phyloP scores from a whole-genome alignment of 2,113 vertebrate genomes.

The Ceyx cyanopectus region DNA sequence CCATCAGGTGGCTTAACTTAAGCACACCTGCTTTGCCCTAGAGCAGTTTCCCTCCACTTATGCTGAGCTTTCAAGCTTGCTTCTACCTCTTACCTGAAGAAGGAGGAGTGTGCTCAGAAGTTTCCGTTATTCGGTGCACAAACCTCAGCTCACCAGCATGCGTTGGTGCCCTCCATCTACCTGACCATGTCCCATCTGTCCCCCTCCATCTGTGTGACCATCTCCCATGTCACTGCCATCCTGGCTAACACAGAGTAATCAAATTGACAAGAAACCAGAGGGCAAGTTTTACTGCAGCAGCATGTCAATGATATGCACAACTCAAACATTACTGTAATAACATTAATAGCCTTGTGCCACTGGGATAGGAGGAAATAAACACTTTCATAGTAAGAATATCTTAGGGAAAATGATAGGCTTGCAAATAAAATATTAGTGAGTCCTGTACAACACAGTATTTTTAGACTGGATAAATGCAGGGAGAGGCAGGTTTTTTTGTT shows the following conservation, averaged over 20 bases:
- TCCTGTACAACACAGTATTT: background rate
- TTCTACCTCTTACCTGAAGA: background rate
- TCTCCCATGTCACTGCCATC: background rate
- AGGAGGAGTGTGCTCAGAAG: background rate
- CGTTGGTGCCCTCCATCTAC: background rate
- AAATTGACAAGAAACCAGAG: background rate
- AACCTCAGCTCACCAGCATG: background rate
- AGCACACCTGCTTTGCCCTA: background rate
- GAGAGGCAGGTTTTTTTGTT: background rate
- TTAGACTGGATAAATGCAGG: background rate
- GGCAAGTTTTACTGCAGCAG: background rate
- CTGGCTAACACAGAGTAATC: background rate
- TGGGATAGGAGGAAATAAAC: background rate
- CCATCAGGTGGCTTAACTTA: background rate
- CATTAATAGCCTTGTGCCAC: background rate
- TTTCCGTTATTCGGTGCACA: background rate
- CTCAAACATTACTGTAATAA: background rate
- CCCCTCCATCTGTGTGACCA: background rate
- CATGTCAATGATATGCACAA: background rate
- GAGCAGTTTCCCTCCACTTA: background rate
- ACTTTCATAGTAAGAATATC: background rate
- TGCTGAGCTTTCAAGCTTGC: background rate
- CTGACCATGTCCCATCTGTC: background rate
- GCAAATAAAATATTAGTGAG: background rate
- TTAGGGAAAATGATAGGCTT: background rate